Evolutionary conservation across 2,888 invertebrate genomes (phyloP).

Genomic region (Trisateles emortualis): DNA sequence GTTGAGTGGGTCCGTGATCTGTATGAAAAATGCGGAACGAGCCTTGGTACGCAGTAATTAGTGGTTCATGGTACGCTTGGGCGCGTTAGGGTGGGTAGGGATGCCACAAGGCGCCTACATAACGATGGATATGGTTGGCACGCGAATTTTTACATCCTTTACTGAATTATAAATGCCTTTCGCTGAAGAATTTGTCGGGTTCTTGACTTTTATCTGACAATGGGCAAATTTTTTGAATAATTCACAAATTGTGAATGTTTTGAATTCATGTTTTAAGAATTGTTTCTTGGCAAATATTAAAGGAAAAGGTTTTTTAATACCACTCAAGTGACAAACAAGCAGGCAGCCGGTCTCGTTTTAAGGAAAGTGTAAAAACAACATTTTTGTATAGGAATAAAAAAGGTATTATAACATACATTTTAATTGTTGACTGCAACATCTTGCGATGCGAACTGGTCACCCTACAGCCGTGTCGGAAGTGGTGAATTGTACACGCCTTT

Average conservation of each 20-base stretch:
- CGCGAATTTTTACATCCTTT: slow-evolving; percentile 18
- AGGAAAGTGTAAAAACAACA: no score
- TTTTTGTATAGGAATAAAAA: no score
- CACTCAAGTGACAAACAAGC: no score
- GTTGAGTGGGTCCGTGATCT: slow-evolving; percentile 77
- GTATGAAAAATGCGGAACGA: slow-evolving; percentile 76
- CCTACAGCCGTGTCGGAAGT: slow-evolving; percentile 17
- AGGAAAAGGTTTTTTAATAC: no score
- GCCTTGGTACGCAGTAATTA: slow-evolving; percentile 75
- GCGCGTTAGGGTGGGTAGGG: slow-evolving; percentile 42
- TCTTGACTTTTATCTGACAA: slow-evolving; percentile 11
- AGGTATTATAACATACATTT: not conserved
- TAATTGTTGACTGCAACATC: not conserved
- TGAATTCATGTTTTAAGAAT: not conserved
- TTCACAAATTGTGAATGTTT: not conserved
- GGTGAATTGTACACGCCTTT: slow-evolving; percentile 37
- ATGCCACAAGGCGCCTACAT: slow-evolving; percentile 29
- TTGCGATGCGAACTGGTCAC: slow-evolving; percentile 20
- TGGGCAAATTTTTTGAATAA: not conserved
- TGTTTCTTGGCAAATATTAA: no score
- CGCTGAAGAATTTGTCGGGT: slow-evolving; percentile 8
- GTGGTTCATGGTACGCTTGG: slow-evolving; percentile 57
- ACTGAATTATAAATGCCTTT: slow-evolving; percentile 23
- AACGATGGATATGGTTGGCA: slow-evolving; percentile 15
- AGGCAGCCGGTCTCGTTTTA: no score